These are phyloP conservation scores for Platichthys stellatus DNA, from an alignment of 2,113 vertebrate genomes.

Conservation along the genomic window DNA sequence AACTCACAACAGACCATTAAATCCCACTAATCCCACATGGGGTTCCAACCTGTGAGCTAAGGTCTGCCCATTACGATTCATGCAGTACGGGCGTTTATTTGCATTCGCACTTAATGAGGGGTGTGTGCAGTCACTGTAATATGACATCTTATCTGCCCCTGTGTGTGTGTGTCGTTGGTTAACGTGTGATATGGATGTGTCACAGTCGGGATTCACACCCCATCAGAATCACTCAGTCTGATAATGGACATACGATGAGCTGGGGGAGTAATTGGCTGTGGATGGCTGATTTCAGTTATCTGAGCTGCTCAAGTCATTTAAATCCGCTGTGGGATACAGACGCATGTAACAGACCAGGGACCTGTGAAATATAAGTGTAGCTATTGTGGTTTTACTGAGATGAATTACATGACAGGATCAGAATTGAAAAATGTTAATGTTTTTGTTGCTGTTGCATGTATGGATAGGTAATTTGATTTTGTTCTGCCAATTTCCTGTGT, in stretches of 20 bases:
- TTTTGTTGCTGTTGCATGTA: neutral
- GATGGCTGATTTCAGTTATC: constrained; percentile 4
- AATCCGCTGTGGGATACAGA: too few species aligned
- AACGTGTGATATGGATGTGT: too few species aligned
- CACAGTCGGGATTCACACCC: constrained; percentile 1
- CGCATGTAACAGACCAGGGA: too few species aligned
- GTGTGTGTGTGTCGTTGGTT: too few species aligned
- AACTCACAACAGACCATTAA: neutral
- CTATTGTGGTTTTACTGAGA: neutral
- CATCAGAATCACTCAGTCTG: constrained; percentile 9
- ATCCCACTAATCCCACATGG: neutral
- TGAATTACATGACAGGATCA: neutral
- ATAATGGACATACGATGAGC: constrained; percentile 15
- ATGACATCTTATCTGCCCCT: neutral
- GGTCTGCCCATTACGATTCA: neutral
- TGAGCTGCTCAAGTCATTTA: neutral
- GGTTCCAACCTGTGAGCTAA: neutral
- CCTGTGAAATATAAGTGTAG: neutral
- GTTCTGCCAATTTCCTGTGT: constrained; percentile 1
- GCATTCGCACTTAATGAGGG: neutral
- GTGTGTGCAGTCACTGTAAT: neutral
- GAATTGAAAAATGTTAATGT: neutral
- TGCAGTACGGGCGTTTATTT: neutral
- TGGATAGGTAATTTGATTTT: constrained; percentile 23
- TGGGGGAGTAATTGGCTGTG: constrained; percentile 14